phyloP scores from a whole-genome alignment of 2,888 invertebrate species.

The Proisotoma minuta region DNA sequence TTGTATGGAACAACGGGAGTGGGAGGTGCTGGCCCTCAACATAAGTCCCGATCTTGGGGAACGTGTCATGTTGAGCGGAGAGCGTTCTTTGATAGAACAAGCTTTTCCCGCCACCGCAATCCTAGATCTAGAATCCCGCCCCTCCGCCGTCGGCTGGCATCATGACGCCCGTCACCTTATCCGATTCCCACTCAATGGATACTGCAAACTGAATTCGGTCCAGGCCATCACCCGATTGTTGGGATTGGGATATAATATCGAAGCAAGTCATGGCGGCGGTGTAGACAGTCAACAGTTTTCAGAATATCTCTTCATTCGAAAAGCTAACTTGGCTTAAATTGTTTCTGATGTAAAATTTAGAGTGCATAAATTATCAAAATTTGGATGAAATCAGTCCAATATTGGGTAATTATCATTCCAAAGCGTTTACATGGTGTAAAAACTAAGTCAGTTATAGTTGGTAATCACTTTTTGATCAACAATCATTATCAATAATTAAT shows the following conservation, averaged over 20 bases:
- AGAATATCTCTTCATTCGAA: conserved; percentile 74
- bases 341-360: too few species aligned
- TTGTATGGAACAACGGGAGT: conserved; percentile 48
- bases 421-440: too few species aligned
- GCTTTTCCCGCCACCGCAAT: conserved; percentile 55
- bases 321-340: too few species aligned
- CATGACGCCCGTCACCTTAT: conserved; percentile 76
- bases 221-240: conserved; percentile 77
- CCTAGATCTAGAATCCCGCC: background rate
- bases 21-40: conserved; percentile 74
- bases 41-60: conserved; percentile 76
- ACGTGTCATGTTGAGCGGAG: conserved; percentile 74
- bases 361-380: too few species aligned
- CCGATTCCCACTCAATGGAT: conserved; percentile 79
- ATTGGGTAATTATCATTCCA: too few species aligned
- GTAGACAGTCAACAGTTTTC: conserved; percentile 86
- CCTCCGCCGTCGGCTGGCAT: conserved; percentile 66
- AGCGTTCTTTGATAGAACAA: conserved; percentile 68
- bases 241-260: conserved; percentile 71
- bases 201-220: conserved; percentile 83
- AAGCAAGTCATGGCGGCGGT: conserved; percentile 78
- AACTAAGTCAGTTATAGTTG: too few species aligned
- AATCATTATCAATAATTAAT: too few species aligned
- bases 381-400: too few species aligned
- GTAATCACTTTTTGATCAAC: too few species aligned